Percentiles rank a stretch among this genome's conserved stretches.
Conservation (phyloP, 2,888 invertebrate genomes). For the Troilus luridus region DNA sequence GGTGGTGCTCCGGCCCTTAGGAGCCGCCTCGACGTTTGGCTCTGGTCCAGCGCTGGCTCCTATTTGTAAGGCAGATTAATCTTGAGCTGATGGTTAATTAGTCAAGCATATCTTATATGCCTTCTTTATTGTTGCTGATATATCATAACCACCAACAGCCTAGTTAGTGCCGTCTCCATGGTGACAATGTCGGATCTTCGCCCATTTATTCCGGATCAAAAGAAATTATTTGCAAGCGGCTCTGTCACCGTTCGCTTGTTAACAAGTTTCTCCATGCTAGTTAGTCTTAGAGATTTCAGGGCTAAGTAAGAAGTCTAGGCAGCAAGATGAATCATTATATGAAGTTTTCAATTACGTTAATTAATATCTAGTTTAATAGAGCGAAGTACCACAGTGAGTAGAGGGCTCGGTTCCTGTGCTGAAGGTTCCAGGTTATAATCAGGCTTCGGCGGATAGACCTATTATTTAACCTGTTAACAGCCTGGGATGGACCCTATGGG, state of each 20-base stretch:
- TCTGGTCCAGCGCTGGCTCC: background rate
- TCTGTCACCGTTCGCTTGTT: background rate
- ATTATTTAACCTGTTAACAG: too few species aligned
- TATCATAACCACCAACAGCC: slow-evolving; percentile 13
- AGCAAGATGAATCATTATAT: background rate
- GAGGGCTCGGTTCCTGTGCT: too few species aligned
- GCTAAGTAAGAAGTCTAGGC: background rate
- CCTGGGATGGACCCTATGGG: too few species aligned
- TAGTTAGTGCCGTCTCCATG: background rate
- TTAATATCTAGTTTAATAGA: too few species aligned
- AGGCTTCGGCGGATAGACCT: too few species aligned
- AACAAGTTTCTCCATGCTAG: background rate
- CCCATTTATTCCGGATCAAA: background rate
- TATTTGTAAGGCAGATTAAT: slow-evolving; percentile 51
- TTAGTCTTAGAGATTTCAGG: background rate
- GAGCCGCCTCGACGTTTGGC: slow-evolving; percentile 23
- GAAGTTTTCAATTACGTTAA: background rate
- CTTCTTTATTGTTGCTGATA: slow-evolving; percentile 52
- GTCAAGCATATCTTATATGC: slow-evolving; percentile 32
- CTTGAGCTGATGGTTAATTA: slow-evolving; percentile 53
- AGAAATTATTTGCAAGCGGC: slow-evolving; percentile 12
- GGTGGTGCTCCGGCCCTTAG: background rate
- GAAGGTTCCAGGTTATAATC: too few species aligned
- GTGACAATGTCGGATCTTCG: background rate
- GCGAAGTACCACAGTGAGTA: too few species aligned